Base-by-base conservation (phyloP, 2,888 invertebrate species). In the Limenitis camilla region DNA sequence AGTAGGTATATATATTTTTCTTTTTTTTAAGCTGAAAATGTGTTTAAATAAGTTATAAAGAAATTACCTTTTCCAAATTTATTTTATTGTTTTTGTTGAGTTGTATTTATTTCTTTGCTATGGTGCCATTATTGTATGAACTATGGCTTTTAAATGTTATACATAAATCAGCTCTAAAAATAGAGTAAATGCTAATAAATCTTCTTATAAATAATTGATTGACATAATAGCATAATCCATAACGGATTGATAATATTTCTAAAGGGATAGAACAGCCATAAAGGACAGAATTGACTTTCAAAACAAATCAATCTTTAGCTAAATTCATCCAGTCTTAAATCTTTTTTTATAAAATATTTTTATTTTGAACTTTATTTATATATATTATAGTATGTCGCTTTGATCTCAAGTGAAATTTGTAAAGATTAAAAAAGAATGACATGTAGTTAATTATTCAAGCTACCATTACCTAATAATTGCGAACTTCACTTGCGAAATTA, bases 321-420 rank as follows among this genome's bases (percentile, higher is more conserved):
- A n/a, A 19, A 19, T 19, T 19, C 19, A 19, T 19, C 3, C 1
- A 28, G 30, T 53, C 33, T 46, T 35, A 39, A 40, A 42, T 36
- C 50, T 53, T 53, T 29, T 49, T 53, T 52, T 53, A 30, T 58
- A 32, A 39, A 28, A 42, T 55, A 46, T 30, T 19, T 53, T 49
- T 38, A 42, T 35, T 11, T 33, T 44, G 33, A 29, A 29, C 11
- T 10, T 10, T 9, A 36, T 54, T 19, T 19, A 19, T 19, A 19
- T 69, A 64, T 72, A 70, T 74, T 74, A 67, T 73, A 68, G n/a
- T n/a, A n/a, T 76, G 72, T 81, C 67, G 81, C 84, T 83, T 81
- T 51, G 68, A 76, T 75, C 72, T 63, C 56, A 69, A 78, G 74
- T 77, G 78, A 79, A 76, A 66, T 42, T 49, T 6, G n/a, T 30